Conservation (phyloP, 2,888 invertebrate species). For the Tiliacea citrago region DNA sequence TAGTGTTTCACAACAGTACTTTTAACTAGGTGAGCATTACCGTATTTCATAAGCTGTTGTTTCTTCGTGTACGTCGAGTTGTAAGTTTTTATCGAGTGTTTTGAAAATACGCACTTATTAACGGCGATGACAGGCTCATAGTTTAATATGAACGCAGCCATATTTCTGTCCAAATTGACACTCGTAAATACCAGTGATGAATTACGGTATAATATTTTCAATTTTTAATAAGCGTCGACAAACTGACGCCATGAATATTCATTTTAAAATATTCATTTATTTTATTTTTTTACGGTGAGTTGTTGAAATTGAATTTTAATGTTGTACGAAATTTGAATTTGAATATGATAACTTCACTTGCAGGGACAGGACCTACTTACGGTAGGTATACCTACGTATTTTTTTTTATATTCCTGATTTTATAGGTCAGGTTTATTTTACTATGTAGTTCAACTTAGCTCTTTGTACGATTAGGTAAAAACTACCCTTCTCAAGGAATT, state of each 20-base stretch:
- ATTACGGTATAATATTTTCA: conserved; percentile 52
- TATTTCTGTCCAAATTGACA: conserved; percentile 57
- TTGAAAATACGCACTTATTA: conserved; percentile 48
- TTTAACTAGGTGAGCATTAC: not conserved
- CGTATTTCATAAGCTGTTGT: not conserved
- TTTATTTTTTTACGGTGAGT: conserved; percentile 22
- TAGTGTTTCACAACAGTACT: not conserved
- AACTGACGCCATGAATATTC: conserved; percentile 51
- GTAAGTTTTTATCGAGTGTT: conserved; percentile 26
- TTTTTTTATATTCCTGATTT: not conserved
- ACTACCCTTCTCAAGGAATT: not conserved
- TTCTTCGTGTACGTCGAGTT: no score
- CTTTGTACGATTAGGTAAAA: not conserved
- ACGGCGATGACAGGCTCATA: conserved; percentile 46
- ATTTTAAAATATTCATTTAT: conserved; percentile 42
- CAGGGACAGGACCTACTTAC: not conserved
- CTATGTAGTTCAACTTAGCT: no score
- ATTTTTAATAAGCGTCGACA: conserved; percentile 45
- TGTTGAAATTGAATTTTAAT: conserved; percentile 39
- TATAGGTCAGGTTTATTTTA: not conserved
- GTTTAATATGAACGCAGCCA: conserved; percentile 45
- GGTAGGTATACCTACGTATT: no score
- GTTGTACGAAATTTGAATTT: not conserved
- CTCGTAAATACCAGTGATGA: conserved; percentile 53
- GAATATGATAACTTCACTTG: not conserved